Percentiles rank a stretch among this genome's conserved stretches.
Evolutionary conservation across 2,888 invertebrate genomes (phyloP).

Genomic region (Pimpla rufipes): DNA sequence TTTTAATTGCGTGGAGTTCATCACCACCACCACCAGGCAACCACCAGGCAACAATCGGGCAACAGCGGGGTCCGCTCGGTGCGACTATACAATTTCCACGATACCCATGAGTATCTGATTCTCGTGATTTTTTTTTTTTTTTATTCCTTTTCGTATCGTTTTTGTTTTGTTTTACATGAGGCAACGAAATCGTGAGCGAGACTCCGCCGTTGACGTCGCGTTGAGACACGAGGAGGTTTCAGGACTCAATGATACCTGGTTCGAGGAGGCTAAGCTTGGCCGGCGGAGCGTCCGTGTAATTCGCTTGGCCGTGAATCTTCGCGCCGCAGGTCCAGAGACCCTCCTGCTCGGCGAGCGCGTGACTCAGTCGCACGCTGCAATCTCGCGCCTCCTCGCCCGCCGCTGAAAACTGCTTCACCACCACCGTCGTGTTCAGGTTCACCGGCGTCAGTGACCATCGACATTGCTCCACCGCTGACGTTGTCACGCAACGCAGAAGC

Average conservation of each 20-base stretch:
- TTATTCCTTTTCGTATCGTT: not conserved
- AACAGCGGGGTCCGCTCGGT: conserved; percentile 24
- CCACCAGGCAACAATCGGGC: conserved; percentile 31
- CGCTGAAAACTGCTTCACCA: conserved; percentile 82
- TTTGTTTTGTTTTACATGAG: not conserved
- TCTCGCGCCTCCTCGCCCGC: conserved; percentile 82
- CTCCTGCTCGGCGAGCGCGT: conserved; percentile 82
- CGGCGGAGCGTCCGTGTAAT: conserved; percentile 83
- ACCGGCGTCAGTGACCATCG: conserved; percentile 83
- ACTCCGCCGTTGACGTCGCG: conserved; percentile 40
- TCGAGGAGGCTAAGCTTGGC: conserved; percentile 83
- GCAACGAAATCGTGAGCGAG: conserved; percentile 31
- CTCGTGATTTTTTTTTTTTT: too few relatives aligned
- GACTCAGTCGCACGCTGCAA: conserved; percentile 82
- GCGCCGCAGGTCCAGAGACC: conserved; percentile 84
- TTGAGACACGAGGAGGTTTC: conserved; percentile 61
- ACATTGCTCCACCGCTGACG: conserved; percentile 82
- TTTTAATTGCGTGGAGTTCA: conserved; percentile 6
- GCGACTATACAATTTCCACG: conserved; percentile 3
- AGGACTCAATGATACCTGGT: conserved; percentile 83
- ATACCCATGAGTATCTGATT: conserved; percentile 14
- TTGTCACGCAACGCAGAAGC: conserved; percentile 82
- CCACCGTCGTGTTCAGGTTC: conserved; percentile 82
- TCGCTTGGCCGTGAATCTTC: conserved; percentile 78
- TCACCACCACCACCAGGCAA: conserved; percentile 39